A percentile compares a stretch with the other conserved stretches of the same genome.
These are phyloP conservation scores for Sander vitreus DNA, from an alignment of 2,113 vertebrate genomes.

Conservation along the genomic window DNA sequence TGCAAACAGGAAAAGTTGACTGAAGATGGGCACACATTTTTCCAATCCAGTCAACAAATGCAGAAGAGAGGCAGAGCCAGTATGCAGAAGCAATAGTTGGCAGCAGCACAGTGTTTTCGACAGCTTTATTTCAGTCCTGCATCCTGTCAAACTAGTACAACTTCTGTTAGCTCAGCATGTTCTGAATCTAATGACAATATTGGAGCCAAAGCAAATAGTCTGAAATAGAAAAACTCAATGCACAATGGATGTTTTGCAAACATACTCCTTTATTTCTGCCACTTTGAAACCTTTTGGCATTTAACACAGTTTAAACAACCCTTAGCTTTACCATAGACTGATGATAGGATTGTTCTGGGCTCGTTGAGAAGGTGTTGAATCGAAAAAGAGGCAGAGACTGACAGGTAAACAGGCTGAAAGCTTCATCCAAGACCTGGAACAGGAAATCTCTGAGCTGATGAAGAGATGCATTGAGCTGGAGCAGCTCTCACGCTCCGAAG, in stretches of 20 bases:
- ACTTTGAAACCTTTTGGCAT: too few relatives aligned
- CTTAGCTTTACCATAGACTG: not conserved
- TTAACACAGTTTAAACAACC: not conserved
- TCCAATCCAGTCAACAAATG: not conserved
- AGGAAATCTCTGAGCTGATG: not conserved
- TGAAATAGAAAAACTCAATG: not conserved
- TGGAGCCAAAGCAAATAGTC: not conserved
- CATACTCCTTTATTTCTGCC: too few relatives aligned
- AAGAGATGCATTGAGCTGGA: not conserved
- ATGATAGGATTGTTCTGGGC: not conserved
- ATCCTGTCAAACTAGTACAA: not conserved
- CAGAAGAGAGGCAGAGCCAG: not conserved
- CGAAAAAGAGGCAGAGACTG: not conserved
- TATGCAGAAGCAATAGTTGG: not conserved
- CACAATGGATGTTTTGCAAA: too few relatives aligned
- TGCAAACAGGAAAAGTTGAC: not conserved
- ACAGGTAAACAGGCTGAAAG: not conserved
- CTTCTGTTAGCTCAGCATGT: not conserved
- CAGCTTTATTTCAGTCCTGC: not conserved
- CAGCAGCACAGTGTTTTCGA: not conserved
- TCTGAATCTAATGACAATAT: not conserved
- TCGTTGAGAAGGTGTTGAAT: not conserved
- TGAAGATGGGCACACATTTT: not conserved
- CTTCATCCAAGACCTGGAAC: not conserved
- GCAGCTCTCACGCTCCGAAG: not conserved